A percentile compares a stretch with the other conserved stretches of the same genome.
These are phyloP conservation scores for Pipa parva DNA, from an alignment of 2,113 vertebrate species.

Conservation along the genomic window DNA sequence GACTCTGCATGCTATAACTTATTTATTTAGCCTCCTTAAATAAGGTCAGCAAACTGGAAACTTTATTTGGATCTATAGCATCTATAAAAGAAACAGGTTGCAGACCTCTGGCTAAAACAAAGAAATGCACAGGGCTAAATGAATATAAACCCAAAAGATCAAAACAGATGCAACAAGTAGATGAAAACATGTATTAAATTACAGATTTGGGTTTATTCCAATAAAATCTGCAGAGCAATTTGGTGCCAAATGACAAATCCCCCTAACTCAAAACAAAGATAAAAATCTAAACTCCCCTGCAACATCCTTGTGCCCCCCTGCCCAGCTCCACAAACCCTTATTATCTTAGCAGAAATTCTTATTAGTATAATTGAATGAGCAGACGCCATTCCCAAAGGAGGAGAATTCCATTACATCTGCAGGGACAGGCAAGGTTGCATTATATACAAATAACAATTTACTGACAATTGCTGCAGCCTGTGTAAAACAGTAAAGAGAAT, in stretches of 20 bases:
- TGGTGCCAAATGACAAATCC: constrained; percentile 1
- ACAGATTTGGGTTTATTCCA: neutral
- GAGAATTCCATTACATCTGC: constrained; percentile 19
- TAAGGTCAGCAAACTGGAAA: no score
- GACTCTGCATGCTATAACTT: no score
- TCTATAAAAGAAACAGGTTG: neutral
- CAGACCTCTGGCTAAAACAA: neutral
- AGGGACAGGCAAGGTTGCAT: constrained; percentile 7
- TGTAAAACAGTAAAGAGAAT: neutral
- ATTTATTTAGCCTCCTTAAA: no score
- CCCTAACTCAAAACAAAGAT: neutral
- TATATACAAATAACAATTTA: neutral
- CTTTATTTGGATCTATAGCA: no score
- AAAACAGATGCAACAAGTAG: neutral
- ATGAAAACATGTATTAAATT: constrained; percentile 5
- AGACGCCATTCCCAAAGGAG: constrained; percentile 13
- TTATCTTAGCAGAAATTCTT: constrained; percentile 7
- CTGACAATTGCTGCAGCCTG: neutral
- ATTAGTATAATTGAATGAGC: constrained; percentile 33
- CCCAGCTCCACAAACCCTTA: neutral
- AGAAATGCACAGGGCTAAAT: neutral
- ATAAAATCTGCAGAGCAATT: constrained; percentile 1
- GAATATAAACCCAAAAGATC: neutral
- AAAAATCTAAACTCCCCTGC: neutral
- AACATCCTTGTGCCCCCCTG: neutral